Percentiles rank a stretch among this genome's conserved stretches.
Evolutionary conservation across 2,888 invertebrate genomes (phyloP).

Genomic region (Eudasyphora cyanicolor): DNA sequence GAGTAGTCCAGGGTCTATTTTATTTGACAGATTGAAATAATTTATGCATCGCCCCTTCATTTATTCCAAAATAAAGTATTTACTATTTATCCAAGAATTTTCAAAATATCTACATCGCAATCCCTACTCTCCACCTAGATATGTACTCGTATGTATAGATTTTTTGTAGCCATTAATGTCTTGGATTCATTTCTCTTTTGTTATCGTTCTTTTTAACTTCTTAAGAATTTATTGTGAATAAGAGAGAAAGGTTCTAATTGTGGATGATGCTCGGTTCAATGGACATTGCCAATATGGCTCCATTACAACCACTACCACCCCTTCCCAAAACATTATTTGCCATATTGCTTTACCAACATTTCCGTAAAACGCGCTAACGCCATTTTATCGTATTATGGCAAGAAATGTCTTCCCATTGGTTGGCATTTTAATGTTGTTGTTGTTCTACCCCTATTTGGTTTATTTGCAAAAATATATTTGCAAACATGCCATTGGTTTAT

Average conservation of each 20-base stretch:
- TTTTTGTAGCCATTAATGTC: no score
- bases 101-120: no score
- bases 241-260: background rate
- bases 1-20: no score
- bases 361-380: background rate
- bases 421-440: background rate
- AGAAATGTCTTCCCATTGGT: background rate
- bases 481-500: background rate
- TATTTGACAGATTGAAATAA: no score
- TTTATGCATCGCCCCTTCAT: no score
- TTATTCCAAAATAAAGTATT: no score
- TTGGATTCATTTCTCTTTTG: no score
- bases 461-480: background rate
- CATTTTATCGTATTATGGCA: constrained; percentile 3
- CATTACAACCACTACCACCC: background rate
- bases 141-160: no score
- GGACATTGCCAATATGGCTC: background rate
- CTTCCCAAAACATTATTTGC: background rate
- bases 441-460: background rate
- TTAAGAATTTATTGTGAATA: background rate
- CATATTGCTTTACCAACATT: background rate
- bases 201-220: no score
- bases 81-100: no score
- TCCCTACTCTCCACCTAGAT: no score
- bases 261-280: background rate